phyloP scores from a whole-genome alignment of 2,113 vertebrate genomes.

The Xenopus laevis region DNA sequence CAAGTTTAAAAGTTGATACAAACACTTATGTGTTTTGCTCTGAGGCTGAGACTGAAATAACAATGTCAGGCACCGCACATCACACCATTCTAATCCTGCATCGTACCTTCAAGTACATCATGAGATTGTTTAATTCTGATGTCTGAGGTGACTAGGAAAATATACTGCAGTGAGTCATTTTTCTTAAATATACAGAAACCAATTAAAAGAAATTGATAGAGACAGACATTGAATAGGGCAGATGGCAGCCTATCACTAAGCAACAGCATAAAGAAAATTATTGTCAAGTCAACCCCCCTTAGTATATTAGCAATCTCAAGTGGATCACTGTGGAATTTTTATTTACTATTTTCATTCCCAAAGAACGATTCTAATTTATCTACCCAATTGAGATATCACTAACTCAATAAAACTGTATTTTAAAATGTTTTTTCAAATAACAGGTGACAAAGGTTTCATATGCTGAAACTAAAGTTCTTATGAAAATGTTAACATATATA shows the following conservation, averaged over 20 bases:
- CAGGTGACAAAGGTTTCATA: too few species aligned
- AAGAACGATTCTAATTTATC: background rate
- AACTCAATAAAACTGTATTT: background rate
- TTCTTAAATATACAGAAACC: conserved; percentile 45
- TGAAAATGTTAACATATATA: too few species aligned
- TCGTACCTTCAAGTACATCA: background rate
- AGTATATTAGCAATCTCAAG: conserved; percentile 5
- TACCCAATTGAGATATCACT: too few species aligned
- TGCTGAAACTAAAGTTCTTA: too few species aligned
- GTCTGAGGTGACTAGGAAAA: conserved; percentile 35
- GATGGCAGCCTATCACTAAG: conserved; percentile 36
- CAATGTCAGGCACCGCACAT: conserved; percentile 2
- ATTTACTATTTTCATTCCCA: background rate
- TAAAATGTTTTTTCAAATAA: too few species aligned
- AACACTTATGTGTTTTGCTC: too few species aligned
- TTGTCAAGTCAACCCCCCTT: conserved; percentile 1
- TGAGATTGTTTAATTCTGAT: conserved; percentile 6
- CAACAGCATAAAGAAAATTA: background rate
- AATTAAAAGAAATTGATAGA: conserved; percentile 45
- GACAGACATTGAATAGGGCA: conserved; percentile 33
- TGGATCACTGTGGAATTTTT: background rate
- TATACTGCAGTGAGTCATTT: conserved; percentile 42
- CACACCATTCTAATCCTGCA: background rate
- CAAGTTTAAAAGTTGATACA: too few species aligned
- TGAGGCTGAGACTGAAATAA: background rate